Evolutionary conservation across 2,797 vertebrate genomes (phyloP).

Genomic region (Gymnoscopelus microlampas): DNA sequence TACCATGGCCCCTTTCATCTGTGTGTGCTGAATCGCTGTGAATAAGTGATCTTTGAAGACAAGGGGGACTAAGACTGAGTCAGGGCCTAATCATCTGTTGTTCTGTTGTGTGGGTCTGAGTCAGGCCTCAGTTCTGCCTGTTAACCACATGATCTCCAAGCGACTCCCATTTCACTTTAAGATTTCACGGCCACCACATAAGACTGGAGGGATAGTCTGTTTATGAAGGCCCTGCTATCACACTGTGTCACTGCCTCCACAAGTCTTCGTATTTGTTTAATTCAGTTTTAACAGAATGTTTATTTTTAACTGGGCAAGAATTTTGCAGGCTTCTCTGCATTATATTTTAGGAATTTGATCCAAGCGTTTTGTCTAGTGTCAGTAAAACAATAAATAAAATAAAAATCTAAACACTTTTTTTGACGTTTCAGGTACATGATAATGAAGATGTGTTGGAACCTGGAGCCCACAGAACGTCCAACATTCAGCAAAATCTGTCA

Average conservation of each 20-base stretch:
- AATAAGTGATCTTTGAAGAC: constrained; percentile 64
- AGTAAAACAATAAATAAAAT: not conserved
- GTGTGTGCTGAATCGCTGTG: constrained; percentile 53
- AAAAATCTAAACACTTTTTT: not conserved
- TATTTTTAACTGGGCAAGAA: not conserved
- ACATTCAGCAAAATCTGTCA: constrained; percentile 90
- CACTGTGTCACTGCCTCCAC: constrained; percentile 53
- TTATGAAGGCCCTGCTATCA: constrained; percentile 59
- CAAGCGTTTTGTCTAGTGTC: not conserved
- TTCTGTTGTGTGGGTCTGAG: constrained; percentile 60
- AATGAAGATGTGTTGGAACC: constrained; percentile 96
- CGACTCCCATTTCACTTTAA: constrained; percentile 60
- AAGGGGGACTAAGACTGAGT: constrained; percentile 62
- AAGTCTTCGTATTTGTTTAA: constrained; percentile 27
- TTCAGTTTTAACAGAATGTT: constrained; percentile 12
- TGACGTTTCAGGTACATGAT: constrained; percentile 86
- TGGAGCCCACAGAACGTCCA: constrained; percentile 90
- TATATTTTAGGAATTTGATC: not conserved
- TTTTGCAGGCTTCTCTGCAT: not conserved
- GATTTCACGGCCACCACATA: constrained; percentile 66
- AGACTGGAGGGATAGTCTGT: constrained; percentile 46
- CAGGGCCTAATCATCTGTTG: constrained; percentile 68
- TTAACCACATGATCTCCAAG: constrained; percentile 78
- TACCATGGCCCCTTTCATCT: constrained; percentile 31
- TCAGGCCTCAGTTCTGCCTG: constrained; percentile 76